Conservation (phyloP, 2,113 vertebrate genomes). For the Dicaeum eximium region DNA sequence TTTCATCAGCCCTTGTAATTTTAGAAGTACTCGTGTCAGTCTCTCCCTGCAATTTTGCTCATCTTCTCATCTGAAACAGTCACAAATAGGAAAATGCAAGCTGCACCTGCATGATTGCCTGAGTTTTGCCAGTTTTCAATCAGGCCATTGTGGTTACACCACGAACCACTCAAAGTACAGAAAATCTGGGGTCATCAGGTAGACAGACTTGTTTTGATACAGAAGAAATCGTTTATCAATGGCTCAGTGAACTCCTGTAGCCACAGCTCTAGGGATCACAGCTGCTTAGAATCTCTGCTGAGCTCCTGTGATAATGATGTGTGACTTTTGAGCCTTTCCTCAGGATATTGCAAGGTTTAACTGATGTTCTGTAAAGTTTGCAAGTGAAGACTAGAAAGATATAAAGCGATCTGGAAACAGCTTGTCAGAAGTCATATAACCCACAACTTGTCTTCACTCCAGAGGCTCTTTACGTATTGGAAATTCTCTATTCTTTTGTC, state of each 20-base stretch:
- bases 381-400: background rate
- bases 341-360: background rate
- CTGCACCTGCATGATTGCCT: background rate
- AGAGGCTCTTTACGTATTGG: fast-evolving
- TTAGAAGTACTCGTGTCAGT: background rate
- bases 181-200: background rate
- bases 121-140: background rate
- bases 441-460: background rate
- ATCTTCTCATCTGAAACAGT: background rate
- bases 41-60: fast-evolving
- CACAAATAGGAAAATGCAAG: background rate
- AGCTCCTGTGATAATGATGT: background rate
- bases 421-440: background rate
- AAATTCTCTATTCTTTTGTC: background rate
- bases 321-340: background rate
- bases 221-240: background rate
- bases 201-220: background rate
- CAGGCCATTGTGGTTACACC: background rate
- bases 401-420: background rate
- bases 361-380: background rate
- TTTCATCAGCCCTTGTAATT: background rate
- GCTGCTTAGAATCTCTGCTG: background rate
- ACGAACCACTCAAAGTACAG: background rate
- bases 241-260: background rate
- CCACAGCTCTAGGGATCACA: background rate